A percentile compares a stretch with the other conserved stretches of the same genome.
Conservation (phyloP, 2,888 invertebrate genomes). For the Cataglyphis rosenhaueri region DNA sequence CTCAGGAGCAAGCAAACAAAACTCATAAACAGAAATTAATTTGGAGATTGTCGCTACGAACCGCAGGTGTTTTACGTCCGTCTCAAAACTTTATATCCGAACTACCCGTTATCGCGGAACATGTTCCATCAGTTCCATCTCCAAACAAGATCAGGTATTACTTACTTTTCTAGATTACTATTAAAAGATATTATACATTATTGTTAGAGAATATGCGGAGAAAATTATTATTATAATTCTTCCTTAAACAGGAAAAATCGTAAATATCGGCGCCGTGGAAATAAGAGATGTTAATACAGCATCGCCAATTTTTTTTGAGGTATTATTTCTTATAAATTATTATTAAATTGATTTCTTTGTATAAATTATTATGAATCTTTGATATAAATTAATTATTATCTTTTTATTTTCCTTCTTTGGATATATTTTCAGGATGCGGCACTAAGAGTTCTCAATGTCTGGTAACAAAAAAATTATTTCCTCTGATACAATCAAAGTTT, state of each 20-base stretch:
- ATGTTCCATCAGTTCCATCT: slow-evolving; percentile 84
- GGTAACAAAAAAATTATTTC: slow-evolving; percentile 37
- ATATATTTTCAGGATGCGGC: slow-evolving; percentile 86
- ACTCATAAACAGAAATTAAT: slow-evolving; percentile 91
- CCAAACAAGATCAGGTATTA: slow-evolving; percentile 82
- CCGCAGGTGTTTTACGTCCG: slow-evolving; percentile 90
- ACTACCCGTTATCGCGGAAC: slow-evolving; percentile 92
- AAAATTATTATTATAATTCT: not conserved
- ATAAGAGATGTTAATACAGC: slow-evolving; percentile 81
- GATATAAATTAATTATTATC: not conserved
- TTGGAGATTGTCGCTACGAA: slow-evolving; percentile 92
- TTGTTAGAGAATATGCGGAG: not conserved
- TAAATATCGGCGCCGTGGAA: slow-evolving; percentile 83
- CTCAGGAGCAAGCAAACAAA: slow-evolving; percentile 87
- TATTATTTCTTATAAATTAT: slow-evolving; percentile 1
- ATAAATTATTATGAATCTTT: slow-evolving; percentile 7
- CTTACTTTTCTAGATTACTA: not conserved
- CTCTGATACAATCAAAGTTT: slow-evolving; percentile 60
- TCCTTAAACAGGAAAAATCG: slow-evolving; percentile 80
- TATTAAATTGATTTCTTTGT: slow-evolving; percentile 2
- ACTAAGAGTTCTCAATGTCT: slow-evolving; percentile 86
- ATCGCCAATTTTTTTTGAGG: slow-evolving; percentile 49
- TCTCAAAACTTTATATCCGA: slow-evolving; percentile 91
- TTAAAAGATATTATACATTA: not conserved
- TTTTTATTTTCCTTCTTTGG: slow-evolving; percentile 46